A percentile compares a stretch with the other conserved stretches of the same genome.
Evolutionary conservation across 2,113 vertebrate species (phyloP).

Genomic region (Eurypyga helias): DNA sequence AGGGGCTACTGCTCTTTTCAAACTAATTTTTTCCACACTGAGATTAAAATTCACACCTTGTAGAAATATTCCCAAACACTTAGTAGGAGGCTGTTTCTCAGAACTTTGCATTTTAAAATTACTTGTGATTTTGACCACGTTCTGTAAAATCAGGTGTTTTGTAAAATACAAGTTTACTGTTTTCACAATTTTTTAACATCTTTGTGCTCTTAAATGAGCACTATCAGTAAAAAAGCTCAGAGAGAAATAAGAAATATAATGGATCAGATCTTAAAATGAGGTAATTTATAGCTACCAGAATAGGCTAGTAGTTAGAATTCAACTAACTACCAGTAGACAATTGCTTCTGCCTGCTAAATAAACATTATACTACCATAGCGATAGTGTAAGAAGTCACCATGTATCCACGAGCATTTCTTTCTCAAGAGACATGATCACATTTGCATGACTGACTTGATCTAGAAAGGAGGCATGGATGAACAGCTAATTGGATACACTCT

Average conservation of each 20-base stretch:
- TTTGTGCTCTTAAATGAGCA: background rate
- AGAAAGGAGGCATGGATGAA: background rate
- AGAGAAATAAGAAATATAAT: background rate
- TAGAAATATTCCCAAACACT: background rate
- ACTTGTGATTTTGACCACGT: background rate
- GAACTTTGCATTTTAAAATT: background rate
- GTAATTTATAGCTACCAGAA: background rate
- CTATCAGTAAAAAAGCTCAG: background rate
- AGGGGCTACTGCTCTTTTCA: background rate
- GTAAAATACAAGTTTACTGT: background rate
- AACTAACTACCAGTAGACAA: background rate
- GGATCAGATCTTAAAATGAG: background rate
- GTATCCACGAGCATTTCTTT: background rate
- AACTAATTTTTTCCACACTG: background rate
- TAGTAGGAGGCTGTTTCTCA: background rate
- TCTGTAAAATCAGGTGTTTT: background rate
- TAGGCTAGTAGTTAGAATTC: background rate
- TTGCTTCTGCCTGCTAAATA: background rate
- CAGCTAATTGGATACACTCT: background rate
- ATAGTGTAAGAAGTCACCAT: accelerated
- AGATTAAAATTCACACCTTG: background rate
- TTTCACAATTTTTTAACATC: background rate
- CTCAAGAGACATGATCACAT: too few relatives aligned
- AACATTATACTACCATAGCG: background rate
- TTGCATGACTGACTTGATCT: background rate